Base-by-base conservation (phyloP, 2,797 vertebrate genomes). In the Dipus sagitta region DNA sequence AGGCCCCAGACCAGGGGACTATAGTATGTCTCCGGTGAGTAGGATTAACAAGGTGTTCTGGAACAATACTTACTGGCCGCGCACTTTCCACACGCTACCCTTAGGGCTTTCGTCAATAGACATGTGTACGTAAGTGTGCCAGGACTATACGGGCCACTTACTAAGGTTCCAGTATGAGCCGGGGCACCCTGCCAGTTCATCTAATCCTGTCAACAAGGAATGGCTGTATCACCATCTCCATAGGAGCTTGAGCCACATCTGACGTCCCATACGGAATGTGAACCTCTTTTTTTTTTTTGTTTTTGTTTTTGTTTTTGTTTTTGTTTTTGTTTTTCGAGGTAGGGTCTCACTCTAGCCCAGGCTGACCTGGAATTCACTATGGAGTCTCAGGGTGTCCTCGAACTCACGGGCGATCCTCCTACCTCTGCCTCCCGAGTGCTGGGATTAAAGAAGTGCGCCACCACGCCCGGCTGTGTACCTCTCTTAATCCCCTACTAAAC, bases 221-320 rank as follows among this genome's bases (percentile, higher is more conserved):
- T 20, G 26, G 52, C 20, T 28, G 54, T 65, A 34, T 23, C 15
- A 6, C 30, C 4, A 54, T 70, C 67, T 80, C 68, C 67, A 42
- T 21, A 79, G 68, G 62, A 28, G 21, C 26, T 20, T 80, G 77
- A 84, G 52, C 13, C 82, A 20, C 74, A 81, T 68, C 54, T 34
- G 52, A 88, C 62, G 83, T 92, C 20, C 74, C 26, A 58, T 90
- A 47, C 80, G 72, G 70, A 85, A 76, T 94, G 34, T 20, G 47
- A 28, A 6, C 21, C 62, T 91, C 26, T 79, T 86, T 90, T 86
- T n/a, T n/a, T n/a, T n/a, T n/a, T n/a, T n/a, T n/a, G n/a, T n/a
- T n/a, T n/a, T n/a, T n/a, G n/a, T n/a, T n/a, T n/a, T n/a, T n/a
- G n/a, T n/a, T n/a, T n/a, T n/a, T n/a, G n/a, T n/a, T n/a, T n/a